phyloP scores from a whole-genome alignment of 1,140 invertebrate genomes.

The Dolichoris vasculosae region DNA sequence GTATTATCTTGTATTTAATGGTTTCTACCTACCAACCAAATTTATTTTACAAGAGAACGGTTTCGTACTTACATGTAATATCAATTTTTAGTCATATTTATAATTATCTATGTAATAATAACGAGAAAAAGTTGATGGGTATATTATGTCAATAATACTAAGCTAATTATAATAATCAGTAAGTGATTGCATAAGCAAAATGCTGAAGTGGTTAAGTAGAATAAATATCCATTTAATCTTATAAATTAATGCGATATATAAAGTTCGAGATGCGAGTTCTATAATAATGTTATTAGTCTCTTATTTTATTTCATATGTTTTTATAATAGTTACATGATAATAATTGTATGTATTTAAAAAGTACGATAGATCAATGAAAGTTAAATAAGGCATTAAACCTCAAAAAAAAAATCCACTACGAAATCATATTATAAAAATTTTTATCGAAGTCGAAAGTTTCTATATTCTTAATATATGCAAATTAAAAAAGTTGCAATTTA shows the following conservation, averaged over 20 bases:
- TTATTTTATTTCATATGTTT: neutral
- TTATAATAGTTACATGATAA: neutral
- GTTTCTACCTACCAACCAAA: neutral
- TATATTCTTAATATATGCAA: slow-evolving; percentile 16
- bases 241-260: too few species aligned
- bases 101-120: neutral
- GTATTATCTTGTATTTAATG: neutral
- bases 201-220: neutral
- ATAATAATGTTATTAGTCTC: neutral
- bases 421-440: neutral
- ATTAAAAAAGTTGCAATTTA: slow-evolving; percentile 1
- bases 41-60: neutral
- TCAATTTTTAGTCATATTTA: neutral
- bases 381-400: neutral
- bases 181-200: neutral
- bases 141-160: neutral
- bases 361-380: neutral
- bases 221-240: neutral
- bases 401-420: neutral
- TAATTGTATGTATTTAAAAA: neutral
- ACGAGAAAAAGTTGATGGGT: neutral
- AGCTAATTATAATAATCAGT: neutral
- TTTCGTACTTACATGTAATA: neutral
- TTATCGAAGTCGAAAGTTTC: neutral
- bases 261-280: neutral